These are phyloP conservation scores for Dolomedes plantarius DNA, from an alignment of 2,888 invertebrate genomes.

Conservation along the genomic window DNA sequence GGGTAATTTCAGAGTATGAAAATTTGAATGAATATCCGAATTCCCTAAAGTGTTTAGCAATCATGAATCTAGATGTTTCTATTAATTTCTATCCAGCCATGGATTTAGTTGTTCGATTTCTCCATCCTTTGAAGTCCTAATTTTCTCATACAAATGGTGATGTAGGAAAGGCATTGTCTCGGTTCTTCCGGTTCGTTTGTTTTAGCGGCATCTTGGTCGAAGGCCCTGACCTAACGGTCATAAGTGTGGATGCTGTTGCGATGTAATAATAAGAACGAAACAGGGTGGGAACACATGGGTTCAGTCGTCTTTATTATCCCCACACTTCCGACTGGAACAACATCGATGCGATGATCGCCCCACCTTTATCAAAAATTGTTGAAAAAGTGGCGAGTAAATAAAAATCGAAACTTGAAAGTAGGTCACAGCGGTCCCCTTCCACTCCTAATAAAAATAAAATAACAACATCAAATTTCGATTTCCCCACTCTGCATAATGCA, in stretches of 20 bases:
- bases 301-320: neutral
- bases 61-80: no score
- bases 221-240: conserved; percentile 14
- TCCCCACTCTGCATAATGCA: conserved; percentile 48
- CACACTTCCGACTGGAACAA: neutral
- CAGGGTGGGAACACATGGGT: neutral
- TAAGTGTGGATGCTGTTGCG: no score
- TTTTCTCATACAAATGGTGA: no score
- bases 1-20: no score
- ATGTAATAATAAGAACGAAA: neutral
- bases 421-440: conserved; percentile 42
- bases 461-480: conserved; percentile 25
- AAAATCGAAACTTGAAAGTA: conserved; percentile 53
- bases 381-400: conserved; percentile 37
- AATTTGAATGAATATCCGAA: no score
- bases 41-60: no score
- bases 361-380: conserved; percentile 39
- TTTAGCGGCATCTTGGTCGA: neutral
- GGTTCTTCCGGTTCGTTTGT: neutral
- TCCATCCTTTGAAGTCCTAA: no score
- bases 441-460: conserved; percentile 61
- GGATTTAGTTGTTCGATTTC: no score
- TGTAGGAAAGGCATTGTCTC: no score
- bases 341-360: neutral
- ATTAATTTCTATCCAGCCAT: no score